A percentile compares a stretch with the other conserved stretches of the same genome.
Conservation (phyloP, 2,888 invertebrate genomes). For the Tolmerus cingulatus region DNA sequence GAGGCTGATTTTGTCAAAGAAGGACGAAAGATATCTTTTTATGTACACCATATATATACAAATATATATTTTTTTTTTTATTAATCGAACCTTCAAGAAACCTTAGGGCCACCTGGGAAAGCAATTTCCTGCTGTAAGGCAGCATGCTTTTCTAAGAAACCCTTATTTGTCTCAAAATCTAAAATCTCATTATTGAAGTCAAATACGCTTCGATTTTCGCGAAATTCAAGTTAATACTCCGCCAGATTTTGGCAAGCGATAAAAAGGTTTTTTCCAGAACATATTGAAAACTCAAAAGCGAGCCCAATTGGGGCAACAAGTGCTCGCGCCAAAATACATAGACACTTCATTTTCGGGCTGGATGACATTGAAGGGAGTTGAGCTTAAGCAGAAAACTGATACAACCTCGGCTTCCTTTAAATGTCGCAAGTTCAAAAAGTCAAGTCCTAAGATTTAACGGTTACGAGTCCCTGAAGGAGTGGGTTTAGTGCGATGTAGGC, state of each 20-base stretch:
- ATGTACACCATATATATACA: too few relatives aligned
- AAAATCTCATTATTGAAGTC: neutral
- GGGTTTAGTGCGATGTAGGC: neutral
- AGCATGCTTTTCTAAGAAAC: neutral
- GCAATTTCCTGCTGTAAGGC: neutral
- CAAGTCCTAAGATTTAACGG: neutral
- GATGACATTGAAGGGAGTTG: neutral
- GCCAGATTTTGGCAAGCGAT: neutral
- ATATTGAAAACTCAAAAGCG: neutral
- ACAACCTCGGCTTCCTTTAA: neutral
- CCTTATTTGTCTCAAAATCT: neutral
- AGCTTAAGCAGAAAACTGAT: neutral
- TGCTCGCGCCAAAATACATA: neutral
- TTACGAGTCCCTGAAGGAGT: neutral
- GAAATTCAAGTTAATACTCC: neutral
- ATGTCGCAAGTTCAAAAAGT: conserved; percentile 27
- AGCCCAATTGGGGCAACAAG: neutral
- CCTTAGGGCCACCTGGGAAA: neutral
- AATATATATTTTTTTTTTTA: neutral
- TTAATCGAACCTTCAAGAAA: neutral
- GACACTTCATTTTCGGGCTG: neutral
- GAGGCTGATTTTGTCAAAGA: neutral
- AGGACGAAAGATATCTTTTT: neutral
- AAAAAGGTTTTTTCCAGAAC: neutral
- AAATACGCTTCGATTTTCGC: neutral